Evolutionary conservation across 2,888 invertebrate genomes (phyloP).

Genomic region (Loripinus fragilis): DNA sequence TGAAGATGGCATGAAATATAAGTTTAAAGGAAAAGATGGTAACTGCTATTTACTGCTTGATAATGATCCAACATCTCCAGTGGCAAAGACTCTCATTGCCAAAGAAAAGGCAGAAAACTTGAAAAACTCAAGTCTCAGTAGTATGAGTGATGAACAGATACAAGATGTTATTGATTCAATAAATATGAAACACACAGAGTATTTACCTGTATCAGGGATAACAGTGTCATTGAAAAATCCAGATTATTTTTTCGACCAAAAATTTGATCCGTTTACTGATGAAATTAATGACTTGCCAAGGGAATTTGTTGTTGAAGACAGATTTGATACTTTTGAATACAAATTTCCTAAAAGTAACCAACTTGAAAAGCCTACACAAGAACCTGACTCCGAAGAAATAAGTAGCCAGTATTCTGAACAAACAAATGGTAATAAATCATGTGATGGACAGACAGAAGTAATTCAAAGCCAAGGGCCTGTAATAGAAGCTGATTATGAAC

Average conservation of each 20-base stretch:
- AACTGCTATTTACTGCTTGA: constrained; percentile 5
- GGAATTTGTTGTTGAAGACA: not conserved
- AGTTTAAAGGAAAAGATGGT: constrained; percentile 8
- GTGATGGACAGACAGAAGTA: too few species aligned
- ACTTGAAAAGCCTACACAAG: not conserved
- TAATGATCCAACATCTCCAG: constrained; percentile 4
- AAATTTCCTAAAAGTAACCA: not conserved
- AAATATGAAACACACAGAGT: not conserved
- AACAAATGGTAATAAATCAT: too few species aligned
- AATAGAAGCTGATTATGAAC: too few species aligned
- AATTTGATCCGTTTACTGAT: not conserved
- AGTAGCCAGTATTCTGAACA: too few species aligned
- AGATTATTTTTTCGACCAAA: not conserved
- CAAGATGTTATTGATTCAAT: constrained; percentile 9
- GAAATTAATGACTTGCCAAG: not conserved
- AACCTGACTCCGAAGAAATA: too few species aligned
- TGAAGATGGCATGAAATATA: constrained; percentile 15
- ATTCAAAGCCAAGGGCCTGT: too few species aligned
- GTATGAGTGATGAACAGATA: constrained; percentile 18
- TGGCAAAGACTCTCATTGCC: constrained; percentile 1
- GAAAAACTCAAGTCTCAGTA: constrained; percentile 10
- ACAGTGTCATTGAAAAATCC: not conserved
- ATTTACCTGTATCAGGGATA: not conserved
- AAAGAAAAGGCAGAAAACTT: constrained; percentile 1
- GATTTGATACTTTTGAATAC: not conserved